These are phyloP conservation scores for Chirona hameri DNA, from an alignment of 2,888 invertebrate species.

Conservation along the genomic window DNA sequence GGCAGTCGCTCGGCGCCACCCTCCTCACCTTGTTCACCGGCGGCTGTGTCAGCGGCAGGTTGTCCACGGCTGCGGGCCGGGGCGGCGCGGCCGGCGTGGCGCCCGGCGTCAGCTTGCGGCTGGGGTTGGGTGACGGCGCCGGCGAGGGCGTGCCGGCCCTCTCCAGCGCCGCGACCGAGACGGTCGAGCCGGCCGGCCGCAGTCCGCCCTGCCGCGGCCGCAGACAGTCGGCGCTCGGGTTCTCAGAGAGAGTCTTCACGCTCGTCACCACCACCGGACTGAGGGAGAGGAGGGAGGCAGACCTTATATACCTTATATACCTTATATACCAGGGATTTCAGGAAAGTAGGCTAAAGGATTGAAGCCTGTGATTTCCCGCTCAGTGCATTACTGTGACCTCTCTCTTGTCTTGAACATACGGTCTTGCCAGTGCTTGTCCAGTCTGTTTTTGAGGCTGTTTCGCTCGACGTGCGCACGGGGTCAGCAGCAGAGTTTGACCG, in stretches of 20 bases:
- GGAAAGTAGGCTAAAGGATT: too few relatives aligned
- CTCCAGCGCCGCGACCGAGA: neutral
- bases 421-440: too few relatives aligned
- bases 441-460: too few relatives aligned
- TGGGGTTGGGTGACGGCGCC: constrained; percentile 13
- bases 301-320: too few relatives aligned
- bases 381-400: too few relatives aligned
- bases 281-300: neutral
- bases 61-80: constrained; percentile 49
- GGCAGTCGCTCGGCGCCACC: too few relatives aligned
- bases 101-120: neutral
- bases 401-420: too few relatives aligned
- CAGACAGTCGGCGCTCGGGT: constrained; percentile 22
- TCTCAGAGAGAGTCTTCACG: constrained; percentile 24
- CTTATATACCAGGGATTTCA: too few relatives aligned
- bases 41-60: constrained; percentile 46
- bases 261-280: constrained; percentile 30
- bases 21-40: constrained; percentile 45
- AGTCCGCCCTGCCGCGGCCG: constrained; percentile 1
- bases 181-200: neutral
- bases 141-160: neutral
- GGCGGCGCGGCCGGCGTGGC: neutral
- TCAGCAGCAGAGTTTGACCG: too few relatives aligned
- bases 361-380: too few relatives aligned
- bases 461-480: too few relatives aligned